Evolutionary conservation across 2,113 vertebrate species (phyloP).

Genomic region (Dendrocopos noguchii): DNA sequence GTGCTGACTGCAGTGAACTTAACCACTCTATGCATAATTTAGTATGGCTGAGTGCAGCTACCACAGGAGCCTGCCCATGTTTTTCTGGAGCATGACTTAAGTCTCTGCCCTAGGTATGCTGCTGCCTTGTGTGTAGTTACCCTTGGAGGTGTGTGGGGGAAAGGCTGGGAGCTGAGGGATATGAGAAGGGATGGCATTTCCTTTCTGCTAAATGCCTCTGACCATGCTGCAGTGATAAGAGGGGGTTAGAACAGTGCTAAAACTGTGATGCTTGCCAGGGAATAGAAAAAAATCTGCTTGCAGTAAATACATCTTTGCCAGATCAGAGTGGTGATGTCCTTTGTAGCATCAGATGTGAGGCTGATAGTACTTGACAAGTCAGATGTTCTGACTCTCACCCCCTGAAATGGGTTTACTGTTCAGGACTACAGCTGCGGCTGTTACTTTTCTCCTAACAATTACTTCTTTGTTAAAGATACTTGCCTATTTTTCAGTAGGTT

Average conservation of each 20-base stretch:
- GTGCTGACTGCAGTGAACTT: neutral
- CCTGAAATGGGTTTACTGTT: neutral
- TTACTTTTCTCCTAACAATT: neutral
- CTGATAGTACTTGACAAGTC: neutral
- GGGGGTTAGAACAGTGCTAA: neutral
- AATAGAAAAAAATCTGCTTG: neutral
- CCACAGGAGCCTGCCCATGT: neutral
- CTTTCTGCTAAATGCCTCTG: neutral
- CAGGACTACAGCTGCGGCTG: neutral
- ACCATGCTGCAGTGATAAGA: neutral
- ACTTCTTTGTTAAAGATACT: neutral
- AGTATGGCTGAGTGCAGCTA: neutral
- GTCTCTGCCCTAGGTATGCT: neutral
- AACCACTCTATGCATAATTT: neutral
- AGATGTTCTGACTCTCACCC: neutral
- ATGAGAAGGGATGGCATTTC: neutral
- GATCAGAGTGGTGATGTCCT: neutral
- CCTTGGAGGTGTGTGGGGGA: neutral
- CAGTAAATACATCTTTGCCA: neutral
- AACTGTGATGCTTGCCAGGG: neutral
- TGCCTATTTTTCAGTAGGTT: neutral
- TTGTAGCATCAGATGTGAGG: neutral
- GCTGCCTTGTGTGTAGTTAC: neutral
- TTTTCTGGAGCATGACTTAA: conserved; percentile 5
- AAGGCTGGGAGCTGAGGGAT: neutral